Conservation (phyloP, 2,888 invertebrate species). For the Ennomos fuscantarius region DNA sequence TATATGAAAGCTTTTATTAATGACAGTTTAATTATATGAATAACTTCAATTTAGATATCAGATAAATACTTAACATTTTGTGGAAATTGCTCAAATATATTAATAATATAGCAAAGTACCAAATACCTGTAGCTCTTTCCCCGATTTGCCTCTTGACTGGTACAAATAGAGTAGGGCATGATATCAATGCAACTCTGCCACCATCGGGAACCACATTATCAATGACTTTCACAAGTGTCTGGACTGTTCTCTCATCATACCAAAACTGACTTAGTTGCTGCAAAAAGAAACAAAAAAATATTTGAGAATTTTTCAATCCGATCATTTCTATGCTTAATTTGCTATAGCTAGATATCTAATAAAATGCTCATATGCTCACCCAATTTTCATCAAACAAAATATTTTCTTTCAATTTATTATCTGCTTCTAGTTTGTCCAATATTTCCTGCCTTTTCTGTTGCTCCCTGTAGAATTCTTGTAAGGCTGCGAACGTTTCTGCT, state of each 20-base stretch:
- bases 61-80: too few species aligned
- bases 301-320: too few species aligned
- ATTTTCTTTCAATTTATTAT: conserved; percentile 73
- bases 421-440: conserved; percentile 75
- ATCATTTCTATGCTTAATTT: too few species aligned
- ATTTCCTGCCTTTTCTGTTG: conserved; percentile 87
- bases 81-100: too few species aligned
- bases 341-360: too few species aligned
- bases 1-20: too few species aligned
- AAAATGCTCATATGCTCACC: conserved; percentile 76
- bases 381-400: conserved; percentile 91
- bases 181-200: conserved; percentile 92
- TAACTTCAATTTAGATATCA: too few species aligned
- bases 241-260: conserved; percentile 94
- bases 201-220: conserved; percentile 78
- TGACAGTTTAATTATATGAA: too few species aligned
- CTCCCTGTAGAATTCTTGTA: conserved; percentile 91
- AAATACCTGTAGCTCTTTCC: conserved; percentile 74
- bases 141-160: conserved; percentile 84
- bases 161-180: conserved; percentile 94
- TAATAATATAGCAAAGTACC: too few species aligned
- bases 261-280: conserved; percentile 99
- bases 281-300: conserved; percentile 43
- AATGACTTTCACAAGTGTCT: conserved; percentile 88
- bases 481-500: conserved; percentile 88